A percentile compares a stretch with the other conserved stretches of the same genome.
Conservation (phyloP, 2,113 vertebrate species). For the Sinocyclocheilus anshuiensis region DNA sequence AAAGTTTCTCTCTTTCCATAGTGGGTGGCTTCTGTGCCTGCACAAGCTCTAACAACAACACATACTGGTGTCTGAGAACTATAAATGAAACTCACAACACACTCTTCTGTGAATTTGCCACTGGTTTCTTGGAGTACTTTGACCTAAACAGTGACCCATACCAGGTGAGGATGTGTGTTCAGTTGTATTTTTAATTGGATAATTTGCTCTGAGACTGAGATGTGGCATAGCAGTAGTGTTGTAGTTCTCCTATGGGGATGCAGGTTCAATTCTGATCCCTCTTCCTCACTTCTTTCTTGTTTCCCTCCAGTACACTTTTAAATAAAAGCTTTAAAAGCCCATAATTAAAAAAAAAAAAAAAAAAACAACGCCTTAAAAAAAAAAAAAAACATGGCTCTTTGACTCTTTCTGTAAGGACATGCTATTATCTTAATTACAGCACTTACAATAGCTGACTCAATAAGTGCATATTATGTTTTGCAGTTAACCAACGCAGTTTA, state of each 20-base stretch:
- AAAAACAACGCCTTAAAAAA: not conserved
- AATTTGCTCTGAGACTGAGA: not conserved
- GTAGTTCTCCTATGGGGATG: not conserved
- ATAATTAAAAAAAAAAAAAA: not conserved
- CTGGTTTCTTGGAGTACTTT: conserved; percentile 97
- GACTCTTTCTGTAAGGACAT: too few species aligned
- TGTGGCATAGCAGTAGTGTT: not conserved
- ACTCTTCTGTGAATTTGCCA: conserved; percentile 97
- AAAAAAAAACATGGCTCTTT: not conserved
- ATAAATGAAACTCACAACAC: conserved; percentile 98
- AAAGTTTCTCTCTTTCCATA: conserved; percentile 57
- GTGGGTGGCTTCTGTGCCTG: conserved; percentile 98
- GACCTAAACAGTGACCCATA: conserved; percentile 97
- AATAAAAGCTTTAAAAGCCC: not conserved
- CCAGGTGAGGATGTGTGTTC: conserved; percentile 80
- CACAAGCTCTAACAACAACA: conserved; percentile 99
- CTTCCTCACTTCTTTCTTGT: not conserved
- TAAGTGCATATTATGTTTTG: conserved; percentile 4
- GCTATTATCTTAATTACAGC: not conserved
- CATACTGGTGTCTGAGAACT: conserved; percentile 96
- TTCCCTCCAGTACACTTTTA: not conserved
- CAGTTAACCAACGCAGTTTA: conserved; percentile 94
- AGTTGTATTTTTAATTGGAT: not conserved
- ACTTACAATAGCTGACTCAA: not conserved
- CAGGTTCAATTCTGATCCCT: too few species aligned